Base-by-base conservation (phyloP, 2,797 vertebrate species). In the Etheostoma nigrum region DNA sequence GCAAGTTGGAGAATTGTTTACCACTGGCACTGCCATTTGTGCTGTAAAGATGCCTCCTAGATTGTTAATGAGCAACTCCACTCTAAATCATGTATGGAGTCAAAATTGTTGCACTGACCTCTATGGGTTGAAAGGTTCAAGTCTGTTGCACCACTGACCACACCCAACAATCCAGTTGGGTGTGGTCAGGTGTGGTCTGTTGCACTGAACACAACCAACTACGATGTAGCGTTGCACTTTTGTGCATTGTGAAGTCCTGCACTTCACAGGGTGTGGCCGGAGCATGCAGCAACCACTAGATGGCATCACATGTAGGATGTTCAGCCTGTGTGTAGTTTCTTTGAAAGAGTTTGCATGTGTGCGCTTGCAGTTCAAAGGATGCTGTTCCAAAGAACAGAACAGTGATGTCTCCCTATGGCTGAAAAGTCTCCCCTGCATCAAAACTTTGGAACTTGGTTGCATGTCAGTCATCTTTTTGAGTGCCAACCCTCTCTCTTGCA, bases 111-210 rank as follows among this genome's bases (percentile, higher is more conserved):
- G 74, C 84, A 88, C 90, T 93, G 92, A 93, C 92, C 92, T 93
- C 92, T 93, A 92, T 77, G 92, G 92, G 92, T 93, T 93, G 92
- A 93, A 93, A 93, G 92, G 92, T 93, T 93, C 92, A 86, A 92
- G 90, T 92, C 89, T 90, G 86, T 90, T 69, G 86, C 86, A 83
- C 88, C 72, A 72, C 86, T 89, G 91, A 92, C 90, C 88, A 91
- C 79, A 82, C 79, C 86, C 90, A 92, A 89, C 83, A 4, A 4
- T 1, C 0, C 4, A 0, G 89, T 90, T 92, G 88, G 90, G 81
- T 79, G 86, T 92, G 89, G 89, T 92, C 91, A 85, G 85, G 77
- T 80, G 84, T 89, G 84, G 77, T 83, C 85, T 76, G 76, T 85
- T 85, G 91, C 92, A 91, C 84, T 90, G 85, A 88, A 93, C 89